These are phyloP conservation scores for Caradrina clavipalpis DNA, from an alignment of 2,888 invertebrate species.

Conservation along the genomic window DNA sequence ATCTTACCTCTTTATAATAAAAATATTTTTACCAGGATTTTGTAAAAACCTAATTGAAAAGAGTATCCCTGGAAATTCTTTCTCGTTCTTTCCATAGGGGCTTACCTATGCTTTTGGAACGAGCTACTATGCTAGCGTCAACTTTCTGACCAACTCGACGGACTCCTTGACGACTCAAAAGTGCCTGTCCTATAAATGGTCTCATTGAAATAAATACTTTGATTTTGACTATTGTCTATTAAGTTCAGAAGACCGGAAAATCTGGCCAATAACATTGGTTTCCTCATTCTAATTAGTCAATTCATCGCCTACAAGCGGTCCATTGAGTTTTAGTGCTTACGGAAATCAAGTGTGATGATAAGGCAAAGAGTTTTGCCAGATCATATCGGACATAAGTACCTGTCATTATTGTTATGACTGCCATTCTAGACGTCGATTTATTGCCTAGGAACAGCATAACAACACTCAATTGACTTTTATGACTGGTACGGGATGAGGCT, in stretches of 20 bases:
- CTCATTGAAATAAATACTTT: too few relatives aligned
- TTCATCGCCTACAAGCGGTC: constrained; percentile 8
- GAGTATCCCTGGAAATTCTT: too few relatives aligned
- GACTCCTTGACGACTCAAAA: too few relatives aligned
- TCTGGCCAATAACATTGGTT: neutral
- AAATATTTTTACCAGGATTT: too few relatives aligned
- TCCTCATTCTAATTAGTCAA: constrained; percentile 1
- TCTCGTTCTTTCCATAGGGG: too few relatives aligned
- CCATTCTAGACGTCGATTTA: constrained; percentile 15
- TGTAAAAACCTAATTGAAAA: too few relatives aligned
- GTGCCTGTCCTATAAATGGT: too few relatives aligned
- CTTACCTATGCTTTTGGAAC: too few relatives aligned
- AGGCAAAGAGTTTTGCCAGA: constrained; percentile 17
- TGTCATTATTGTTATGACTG: constrained; percentile 29
- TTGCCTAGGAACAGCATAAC: constrained; percentile 12
- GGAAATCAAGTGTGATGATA: constrained; percentile 32
- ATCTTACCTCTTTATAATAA: too few relatives aligned
- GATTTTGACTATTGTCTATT: neutral
- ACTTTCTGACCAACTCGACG: too few relatives aligned
- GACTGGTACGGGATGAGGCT: neutral
- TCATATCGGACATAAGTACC: constrained; percentile 21
- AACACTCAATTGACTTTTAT: constrained; percentile 25
- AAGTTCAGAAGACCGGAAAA: neutral
- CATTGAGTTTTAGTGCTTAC: constrained; percentile 24
- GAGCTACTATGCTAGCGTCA: too few relatives aligned